Conservation (phyloP, 2,888 invertebrate genomes). For the Blastobasis lacticolella region DNA sequence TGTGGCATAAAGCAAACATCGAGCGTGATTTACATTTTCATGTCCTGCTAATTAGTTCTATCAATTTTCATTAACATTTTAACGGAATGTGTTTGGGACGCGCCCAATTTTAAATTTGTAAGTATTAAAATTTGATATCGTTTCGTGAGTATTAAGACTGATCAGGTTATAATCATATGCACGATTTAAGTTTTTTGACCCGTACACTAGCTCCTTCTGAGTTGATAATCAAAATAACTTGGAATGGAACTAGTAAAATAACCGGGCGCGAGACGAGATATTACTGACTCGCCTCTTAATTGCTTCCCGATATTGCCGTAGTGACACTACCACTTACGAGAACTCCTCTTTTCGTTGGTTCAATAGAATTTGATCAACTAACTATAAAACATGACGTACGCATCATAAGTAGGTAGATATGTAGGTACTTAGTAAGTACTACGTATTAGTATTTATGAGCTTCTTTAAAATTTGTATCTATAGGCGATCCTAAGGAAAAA, state of each 20-base stretch:
- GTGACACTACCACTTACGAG: neutral
- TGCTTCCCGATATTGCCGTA: constrained; percentile 9
- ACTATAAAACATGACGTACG: too few species aligned
- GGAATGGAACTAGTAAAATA: constrained; percentile 10
- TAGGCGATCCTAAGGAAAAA: too few species aligned
- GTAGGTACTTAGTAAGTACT: too few species aligned
- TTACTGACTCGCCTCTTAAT: constrained; percentile 3
- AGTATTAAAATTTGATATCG: neutral
- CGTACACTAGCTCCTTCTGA: constrained; percentile 8
- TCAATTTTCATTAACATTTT: constrained; percentile 1
- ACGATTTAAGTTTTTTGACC: constrained; percentile 43
- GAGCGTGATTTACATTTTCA: too few species aligned
- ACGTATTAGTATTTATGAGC: too few species aligned
- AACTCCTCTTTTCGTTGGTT: neutral
- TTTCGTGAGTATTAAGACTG: constrained; percentile 19
- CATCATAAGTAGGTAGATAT: too few species aligned
- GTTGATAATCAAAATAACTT: constrained; percentile 15
- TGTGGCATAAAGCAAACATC: too few species aligned
- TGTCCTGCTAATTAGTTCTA: too few species aligned
- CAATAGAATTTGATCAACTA: neutral
- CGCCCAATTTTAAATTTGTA: neutral
- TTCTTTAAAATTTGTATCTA: too few species aligned
- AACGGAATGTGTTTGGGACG: neutral
- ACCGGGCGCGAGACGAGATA: constrained; percentile 12
- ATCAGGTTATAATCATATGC: constrained; percentile 43